These are phyloP conservation scores for Itoplectis maculator DNA, from an alignment of 2,888 invertebrate genomes.

Conservation along the genomic window DNA sequence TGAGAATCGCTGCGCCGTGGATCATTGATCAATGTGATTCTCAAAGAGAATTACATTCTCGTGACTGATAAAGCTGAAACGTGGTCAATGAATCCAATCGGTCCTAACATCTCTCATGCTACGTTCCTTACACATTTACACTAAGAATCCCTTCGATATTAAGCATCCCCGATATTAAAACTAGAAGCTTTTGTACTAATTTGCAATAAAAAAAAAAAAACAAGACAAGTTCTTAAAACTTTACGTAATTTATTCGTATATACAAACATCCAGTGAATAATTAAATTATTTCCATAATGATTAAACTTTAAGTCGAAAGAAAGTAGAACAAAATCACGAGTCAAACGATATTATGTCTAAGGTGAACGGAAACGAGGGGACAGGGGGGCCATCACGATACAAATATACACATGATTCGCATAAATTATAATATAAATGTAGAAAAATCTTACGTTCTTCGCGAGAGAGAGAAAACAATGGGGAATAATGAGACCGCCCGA, in stretches of 20 bases:
- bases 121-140: neutral
- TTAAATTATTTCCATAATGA: conserved; percentile 9
- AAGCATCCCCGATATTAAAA: neutral
- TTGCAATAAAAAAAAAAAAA: neutral
- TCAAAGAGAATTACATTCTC: neutral
- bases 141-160: conserved; percentile 12
- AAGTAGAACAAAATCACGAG: neutral
- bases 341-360: neutral
- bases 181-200: conserved; percentile 8
- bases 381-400: conserved; percentile 30
- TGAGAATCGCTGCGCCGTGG: neutral
- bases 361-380: conserved; percentile 5
- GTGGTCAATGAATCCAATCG: neutral
- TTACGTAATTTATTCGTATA: conserved; percentile 43
- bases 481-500: conserved; percentile 1
- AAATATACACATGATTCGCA: conserved; percentile 46
- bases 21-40: neutral
- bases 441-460: conserved; percentile 48
- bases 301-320: conserved; percentile 7
- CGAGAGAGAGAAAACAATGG: neutral
- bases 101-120: neutral
- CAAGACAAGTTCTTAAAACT: neutral
- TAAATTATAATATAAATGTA: conserved; percentile 62
- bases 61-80: neutral
- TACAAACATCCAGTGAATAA: conserved; percentile 58